Base-by-base conservation (phyloP, 1,140 invertebrate genomes). In the Subanguina moxae region DNA sequence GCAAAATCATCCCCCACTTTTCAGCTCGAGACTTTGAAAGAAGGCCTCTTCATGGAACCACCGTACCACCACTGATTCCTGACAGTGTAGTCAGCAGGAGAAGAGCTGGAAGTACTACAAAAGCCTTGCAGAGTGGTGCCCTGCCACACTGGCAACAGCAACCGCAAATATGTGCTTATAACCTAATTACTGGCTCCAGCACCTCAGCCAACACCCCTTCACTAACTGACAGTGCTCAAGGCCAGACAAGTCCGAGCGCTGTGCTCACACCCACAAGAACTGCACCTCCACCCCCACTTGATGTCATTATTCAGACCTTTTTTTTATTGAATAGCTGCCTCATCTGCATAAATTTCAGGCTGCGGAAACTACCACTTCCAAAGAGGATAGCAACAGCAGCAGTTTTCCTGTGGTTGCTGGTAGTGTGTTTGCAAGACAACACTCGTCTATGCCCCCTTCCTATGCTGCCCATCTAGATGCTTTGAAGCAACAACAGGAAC, bases 201-300 rank as follows among this genome's bases (percentile, higher is more conserved):
- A 19, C 62, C 7, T 19, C 25, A 27, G 17, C 8, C 19, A 42
- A 28, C 0, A 63, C 30, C n/a, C 1, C 27, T 63, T 38, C 62
- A 28, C 13, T 25, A 32, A 15, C 15, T 52, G 17, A 27, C 48
- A 43, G 30, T 57, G 46, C 46, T 19, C 28, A 73, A n/a, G n/a
- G 19, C 17, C 25, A 57, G 61, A 48, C 27, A 0, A 32, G 28
- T 27, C 32, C 1, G 21, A 15, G 3, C 3, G 27, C 42, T 19
- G 57, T 58, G 58, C 27, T 76, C 17, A 76, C 72, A 61, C 75
- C 75, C 21, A 67, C 80, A 30, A 67, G 75, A 57, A 76, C 56
- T 30, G 75, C 75, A 21, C 74, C 74, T 38, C 74, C 74, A 30
- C 75, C 75, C 21, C 75, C 75, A 28, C 46, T 28, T n/a, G 38